Evolutionary conservation across 2,888 invertebrate species (phyloP).

Genomic region (Gortyna flavago): DNA sequence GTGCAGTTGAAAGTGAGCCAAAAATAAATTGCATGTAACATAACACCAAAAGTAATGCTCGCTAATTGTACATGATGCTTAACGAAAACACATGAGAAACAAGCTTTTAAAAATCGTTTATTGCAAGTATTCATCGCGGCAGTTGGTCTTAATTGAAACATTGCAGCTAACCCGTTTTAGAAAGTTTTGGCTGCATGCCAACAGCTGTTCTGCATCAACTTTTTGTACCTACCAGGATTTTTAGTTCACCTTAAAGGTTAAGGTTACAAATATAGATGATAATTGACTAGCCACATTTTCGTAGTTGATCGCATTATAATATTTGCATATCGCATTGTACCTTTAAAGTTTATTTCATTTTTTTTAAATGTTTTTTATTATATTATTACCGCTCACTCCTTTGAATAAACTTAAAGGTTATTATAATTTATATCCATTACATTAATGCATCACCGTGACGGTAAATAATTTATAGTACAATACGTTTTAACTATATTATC

Average conservation of each 20-base stretch:
- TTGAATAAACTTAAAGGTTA: conserved; percentile 22
- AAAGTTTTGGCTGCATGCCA: conserved; percentile 85
- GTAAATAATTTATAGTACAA: conserved; percentile 34
- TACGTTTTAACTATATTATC: conserved; percentile 4
- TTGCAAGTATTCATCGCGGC: conserved; percentile 61
- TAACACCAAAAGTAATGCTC: conserved; percentile 54
- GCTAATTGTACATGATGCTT: conserved; percentile 56
- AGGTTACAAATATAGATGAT: conserved; percentile 74
- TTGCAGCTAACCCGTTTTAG: conserved; percentile 83
- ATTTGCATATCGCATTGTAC: background rate
- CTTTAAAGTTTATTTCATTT: no score
- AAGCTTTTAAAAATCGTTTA: conserved; percentile 66
- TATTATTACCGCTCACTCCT: background rate
- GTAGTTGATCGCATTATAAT: background rate
- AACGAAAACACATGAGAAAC: conserved; percentile 57
- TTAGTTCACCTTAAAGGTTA: conserved; percentile 80
- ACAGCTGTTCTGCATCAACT: conserved; percentile 78
- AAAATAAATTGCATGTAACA: conserved; percentile 56
- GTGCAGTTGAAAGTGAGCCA: conserved; percentile 31
- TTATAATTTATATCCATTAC: conserved; percentile 12
- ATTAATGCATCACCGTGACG: conserved; percentile 27
- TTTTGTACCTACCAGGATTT: conserved; percentile 75
- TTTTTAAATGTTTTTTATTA: background rate
- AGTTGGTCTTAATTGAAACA: conserved; percentile 78
- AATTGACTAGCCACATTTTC: conserved; percentile 27